Conservation (phyloP, 30 jellyfish, hydroid and myxozoan species). For the Aurelia sp. region DNA sequence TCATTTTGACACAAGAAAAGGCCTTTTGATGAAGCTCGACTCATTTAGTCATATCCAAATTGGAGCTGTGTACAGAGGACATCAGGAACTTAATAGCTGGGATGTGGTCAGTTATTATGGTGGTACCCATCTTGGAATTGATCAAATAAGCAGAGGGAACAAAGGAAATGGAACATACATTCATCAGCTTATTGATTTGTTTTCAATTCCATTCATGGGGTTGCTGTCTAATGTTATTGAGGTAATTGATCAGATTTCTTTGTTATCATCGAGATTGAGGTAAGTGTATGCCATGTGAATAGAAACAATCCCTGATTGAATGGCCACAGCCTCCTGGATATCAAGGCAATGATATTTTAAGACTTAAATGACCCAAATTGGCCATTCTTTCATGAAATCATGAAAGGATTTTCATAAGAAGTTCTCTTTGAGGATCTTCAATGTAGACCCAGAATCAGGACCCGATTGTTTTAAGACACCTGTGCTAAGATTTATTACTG, state of each 20-base stretch:
- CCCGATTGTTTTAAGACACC: too few relatives aligned
- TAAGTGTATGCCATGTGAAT: too few relatives aligned
- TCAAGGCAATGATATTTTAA: too few relatives aligned
- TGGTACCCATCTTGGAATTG: constrained; percentile 91
- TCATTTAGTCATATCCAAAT: constrained; percentile 88
- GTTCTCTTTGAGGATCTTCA: too few relatives aligned
- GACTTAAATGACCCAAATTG: too few relatives aligned
- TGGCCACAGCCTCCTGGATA: too few relatives aligned
- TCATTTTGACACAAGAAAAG: constrained; percentile 93
- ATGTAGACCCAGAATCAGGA: too few relatives aligned
- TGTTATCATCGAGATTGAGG: background rate
- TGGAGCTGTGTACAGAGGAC: constrained; percentile 93
- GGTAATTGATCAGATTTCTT: constrained; percentile 38
- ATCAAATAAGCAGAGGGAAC: constrained; percentile 80
- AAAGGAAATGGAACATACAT: constrained; percentile 77
- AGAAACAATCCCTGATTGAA: too few relatives aligned
- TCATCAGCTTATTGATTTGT: constrained; percentile 91
- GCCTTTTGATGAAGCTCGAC: constrained; percentile 90
- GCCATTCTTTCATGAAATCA: too few relatives aligned
- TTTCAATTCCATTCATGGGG: constrained; percentile 88
- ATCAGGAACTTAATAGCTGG: constrained; percentile 80
- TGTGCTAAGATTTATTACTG: too few relatives aligned
- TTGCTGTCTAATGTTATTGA: constrained; percentile 86
- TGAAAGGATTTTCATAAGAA: too few relatives aligned
- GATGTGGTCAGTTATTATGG: constrained; percentile 84